phyloP scores from a whole-genome alignment of 2,113 vertebrate genomes.

The Falcunculus frontatus region DNA sequence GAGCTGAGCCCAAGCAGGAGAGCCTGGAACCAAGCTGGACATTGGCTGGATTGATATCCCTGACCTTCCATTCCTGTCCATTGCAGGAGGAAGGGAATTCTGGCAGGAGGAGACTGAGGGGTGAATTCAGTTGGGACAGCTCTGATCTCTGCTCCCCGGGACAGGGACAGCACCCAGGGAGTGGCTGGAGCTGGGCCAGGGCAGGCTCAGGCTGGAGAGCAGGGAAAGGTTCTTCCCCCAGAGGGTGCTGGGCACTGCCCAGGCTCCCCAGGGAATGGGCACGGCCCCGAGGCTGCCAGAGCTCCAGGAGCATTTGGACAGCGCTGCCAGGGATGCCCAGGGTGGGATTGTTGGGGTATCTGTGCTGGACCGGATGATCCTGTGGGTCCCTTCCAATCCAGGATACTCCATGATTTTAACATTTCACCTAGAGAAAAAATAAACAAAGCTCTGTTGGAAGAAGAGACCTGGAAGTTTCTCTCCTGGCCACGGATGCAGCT shows the following conservation, averaged over 20 bases:
- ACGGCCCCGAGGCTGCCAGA: background rate
- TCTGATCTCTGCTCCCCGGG: background rate
- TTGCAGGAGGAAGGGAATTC: background rate
- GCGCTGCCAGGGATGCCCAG: background rate
- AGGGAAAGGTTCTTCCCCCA: background rate
- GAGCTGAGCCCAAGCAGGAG: background rate
- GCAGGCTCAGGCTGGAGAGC: background rate
- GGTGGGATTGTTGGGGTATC: background rate
- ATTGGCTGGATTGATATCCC: background rate
- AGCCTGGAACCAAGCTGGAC: background rate
- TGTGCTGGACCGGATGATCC: background rate
- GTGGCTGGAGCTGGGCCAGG: background rate
- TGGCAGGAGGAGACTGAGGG: background rate
- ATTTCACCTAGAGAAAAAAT: background rate
- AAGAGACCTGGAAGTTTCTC: background rate
- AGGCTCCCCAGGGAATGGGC: background rate
- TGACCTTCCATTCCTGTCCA: background rate
- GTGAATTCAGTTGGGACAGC: background rate
- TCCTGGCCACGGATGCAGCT: background rate
- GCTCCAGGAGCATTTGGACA: background rate
- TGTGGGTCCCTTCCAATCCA: fast-evolving
- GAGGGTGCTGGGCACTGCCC: background rate
- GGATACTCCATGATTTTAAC: background rate
- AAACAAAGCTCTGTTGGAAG: background rate
- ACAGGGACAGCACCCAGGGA: background rate